phyloP scores from a whole-genome alignment of 2,113 vertebrate species.

The Perognathus longimembris region DNA sequence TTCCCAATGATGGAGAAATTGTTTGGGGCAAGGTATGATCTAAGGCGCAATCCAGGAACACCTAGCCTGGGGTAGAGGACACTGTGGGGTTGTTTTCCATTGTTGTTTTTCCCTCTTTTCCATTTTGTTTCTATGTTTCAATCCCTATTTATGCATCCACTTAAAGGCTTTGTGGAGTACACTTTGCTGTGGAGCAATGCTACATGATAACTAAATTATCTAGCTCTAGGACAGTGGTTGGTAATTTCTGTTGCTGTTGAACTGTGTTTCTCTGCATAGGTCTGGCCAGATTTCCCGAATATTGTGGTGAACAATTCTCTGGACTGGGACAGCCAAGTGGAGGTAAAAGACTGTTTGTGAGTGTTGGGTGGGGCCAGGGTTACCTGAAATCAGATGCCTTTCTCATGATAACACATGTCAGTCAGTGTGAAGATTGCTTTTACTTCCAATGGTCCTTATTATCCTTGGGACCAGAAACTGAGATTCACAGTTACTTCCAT shows the following conservation, averaged over 20 bases:
- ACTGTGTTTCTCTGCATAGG: conserved; percentile 82
- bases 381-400: too few relatives aligned
- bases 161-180: not conserved
- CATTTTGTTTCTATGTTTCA: too few relatives aligned
- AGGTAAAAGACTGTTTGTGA: conserved; percentile 86
- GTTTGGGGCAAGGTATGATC: conserved; percentile 94
- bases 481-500: too few relatives aligned
- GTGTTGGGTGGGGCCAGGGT: too few relatives aligned
- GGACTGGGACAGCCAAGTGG: conserved; percentile 89
- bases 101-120: too few relatives aligned
- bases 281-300: conserved; percentile 93
- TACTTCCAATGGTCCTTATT: too few relatives aligned
- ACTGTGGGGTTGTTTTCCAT: too few relatives aligned
- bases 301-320: conserved; percentile 86
- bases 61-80: rapidly evolving
- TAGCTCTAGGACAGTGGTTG: not conserved
- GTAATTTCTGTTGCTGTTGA: not conserved
- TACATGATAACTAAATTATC: not conserved
- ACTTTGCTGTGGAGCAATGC: not conserved
- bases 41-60: rapidly evolving
- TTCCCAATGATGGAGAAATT: conserved; percentile 85
- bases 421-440: too few relatives aligned
- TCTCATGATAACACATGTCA: too few relatives aligned
- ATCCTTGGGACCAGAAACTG: too few relatives aligned
- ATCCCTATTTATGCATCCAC: not conserved